These are phyloP conservation scores for Cariama cristata DNA, from an alignment of 2,113 vertebrate species.

Conservation along the genomic window DNA sequence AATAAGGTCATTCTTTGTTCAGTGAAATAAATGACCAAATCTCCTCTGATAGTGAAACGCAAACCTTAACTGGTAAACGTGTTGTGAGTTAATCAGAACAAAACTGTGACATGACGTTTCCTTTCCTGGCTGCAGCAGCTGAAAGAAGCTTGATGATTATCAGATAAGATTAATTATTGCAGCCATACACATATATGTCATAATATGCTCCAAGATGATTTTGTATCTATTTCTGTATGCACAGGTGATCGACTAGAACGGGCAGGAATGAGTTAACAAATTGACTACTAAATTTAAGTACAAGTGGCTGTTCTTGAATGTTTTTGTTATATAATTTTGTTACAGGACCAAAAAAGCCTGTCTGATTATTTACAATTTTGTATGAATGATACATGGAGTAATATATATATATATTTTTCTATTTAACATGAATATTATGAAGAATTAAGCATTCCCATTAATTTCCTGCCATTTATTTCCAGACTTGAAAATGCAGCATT, in stretches of 20 bases:
- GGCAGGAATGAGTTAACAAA: background rate
- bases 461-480: background rate
- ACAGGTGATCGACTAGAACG: background rate
- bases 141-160: background rate
- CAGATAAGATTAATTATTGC: background rate
- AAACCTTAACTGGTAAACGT: background rate
- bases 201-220: background rate
- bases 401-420: background rate
- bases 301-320: background rate
- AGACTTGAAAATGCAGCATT: background rate
- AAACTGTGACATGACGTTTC: background rate
- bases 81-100: background rate
- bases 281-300: background rate
- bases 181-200: background rate
- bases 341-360: background rate
- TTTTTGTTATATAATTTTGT: background rate
- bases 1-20: background rate
- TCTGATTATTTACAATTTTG: background rate
- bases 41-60: background rate
- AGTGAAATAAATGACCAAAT: background rate
- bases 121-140: background rate
- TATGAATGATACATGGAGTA: background rate
- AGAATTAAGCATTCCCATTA: background rate
- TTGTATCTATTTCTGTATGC: background rate
- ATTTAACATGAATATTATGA: background rate